Base-by-base conservation (phyloP, 2,888 invertebrate species). In the Bedellia somnulentella region DNA sequence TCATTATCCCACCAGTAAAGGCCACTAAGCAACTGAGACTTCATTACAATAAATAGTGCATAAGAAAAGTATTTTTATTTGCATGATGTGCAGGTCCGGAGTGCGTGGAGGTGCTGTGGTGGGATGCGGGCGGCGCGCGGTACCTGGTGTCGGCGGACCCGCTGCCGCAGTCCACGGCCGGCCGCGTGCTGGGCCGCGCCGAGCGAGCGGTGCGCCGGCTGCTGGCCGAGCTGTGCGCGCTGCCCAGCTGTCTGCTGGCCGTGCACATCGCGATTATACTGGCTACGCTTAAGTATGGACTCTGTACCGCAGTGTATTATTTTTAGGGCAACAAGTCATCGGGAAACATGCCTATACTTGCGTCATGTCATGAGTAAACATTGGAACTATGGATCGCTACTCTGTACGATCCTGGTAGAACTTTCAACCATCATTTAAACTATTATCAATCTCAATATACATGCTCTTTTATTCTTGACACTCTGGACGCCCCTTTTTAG, bases 181-280 rank as follows among this genome's bases (percentile, higher is more conserved):
- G 31, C 29, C 28, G 29, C 11, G 15, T 14, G 30, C 27, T 22
- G 23, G 15, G 10, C 9, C 33, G 33, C 10, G 24, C 15, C 3
- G 24, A 16, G 27, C 15, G 27, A 3, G 14, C 12, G 15, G 27
- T 11, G 8, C 28, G 15, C 6, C 26, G 32, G 13, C 12, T 21
- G 9, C 24, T 15, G 15, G 34, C 31, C 32, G 42, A 33, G 37
- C 17, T 39, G 37, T 37, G 9, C 38, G 39, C 23, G 47, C 73
- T 80, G 37, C 46, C 84, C 27, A 85, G 85, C 43, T 85, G 85
- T 0, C 47, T 79, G 5, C 47, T 85, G 21, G 77, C 82, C 1
- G 78, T 82, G 12, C 28, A 79, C 5, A 85, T 82, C 45, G 84
- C 83, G 54, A 80, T 80, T 2, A 75, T 81, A 41, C 53, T 83